Evolutionary conservation across 2,888 invertebrate genomes (phyloP), one percentile per base, ranked within the genome.

Genomic region (Crioceris asparagi): DNA sequence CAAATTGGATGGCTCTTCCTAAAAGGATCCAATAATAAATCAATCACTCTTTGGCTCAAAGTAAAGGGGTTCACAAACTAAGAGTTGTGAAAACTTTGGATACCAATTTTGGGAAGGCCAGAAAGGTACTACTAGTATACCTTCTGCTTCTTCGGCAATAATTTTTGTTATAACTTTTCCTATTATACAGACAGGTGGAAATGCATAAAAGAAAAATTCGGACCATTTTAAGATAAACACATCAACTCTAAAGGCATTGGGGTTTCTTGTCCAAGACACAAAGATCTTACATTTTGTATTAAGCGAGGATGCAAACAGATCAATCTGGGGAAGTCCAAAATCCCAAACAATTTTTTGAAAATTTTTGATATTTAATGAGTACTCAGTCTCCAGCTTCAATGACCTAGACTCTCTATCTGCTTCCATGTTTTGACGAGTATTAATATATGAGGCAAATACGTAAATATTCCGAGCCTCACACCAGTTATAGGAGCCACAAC

Each of bases 211-310:
- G 7, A 10, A 31, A 5, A 14, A 16, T 15, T 21, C n/a, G 42
- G 44, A 19, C 48, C 48, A 40, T 38, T 17, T 16, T 26, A 39
- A 42, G 5, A 49, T 56, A 34, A 55, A 55, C 0, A 54, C 55
- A 33, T 55, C 53, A 1, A 53, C 36, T 2, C 40, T 39, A 2
- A 34, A 11, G 1, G 50, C 40, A 2, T 41, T 40, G 2, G 52
- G 52, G 30, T 54, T 51, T 32, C 27, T 35, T n/a, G 21, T 15
- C 35, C 39, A 39, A 4, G 35, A 39, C 10, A 39, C 29, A 23
- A 16, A 39, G 27, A 4, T 21, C 3, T 14, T 12, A 32, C 35
- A 35, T 30, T 39, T 39, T 15, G 4, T 23, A 21, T 39, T 39
- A 10, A 27, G 7, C 5, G 7, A 11, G 6, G 27, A 12, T 17